Evolutionary conservation across 2,888 invertebrate species (phyloP), one percentile per base, ranked within the genome.

Genomic region (Heliconius hortense): DNA sequence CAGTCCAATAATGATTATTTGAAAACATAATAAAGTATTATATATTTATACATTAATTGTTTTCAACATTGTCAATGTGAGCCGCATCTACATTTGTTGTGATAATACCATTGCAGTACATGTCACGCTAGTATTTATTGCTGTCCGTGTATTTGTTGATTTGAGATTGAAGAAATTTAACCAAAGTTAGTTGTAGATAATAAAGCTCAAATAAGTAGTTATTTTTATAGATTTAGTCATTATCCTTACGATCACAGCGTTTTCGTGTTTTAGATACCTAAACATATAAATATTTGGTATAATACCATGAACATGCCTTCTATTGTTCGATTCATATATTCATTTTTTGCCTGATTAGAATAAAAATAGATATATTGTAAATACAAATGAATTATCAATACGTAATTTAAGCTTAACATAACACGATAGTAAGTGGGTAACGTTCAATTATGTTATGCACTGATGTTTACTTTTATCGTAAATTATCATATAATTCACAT

Each of bases 241-340:
- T 66, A 43, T 43, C 43, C 59, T 59, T 39, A 78, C 60, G 4
- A 72, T 68, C 68, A 73, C 72, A 26, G 62, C 68, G 68, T 72
- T 78, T 76, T 70, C 67, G 67, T 72, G 21, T 73, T 68, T 73
- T 68, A 60, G 62, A 69, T 70, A 64, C 59, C 35, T 71, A 71
- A 8, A 59, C 31, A 48, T 69, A 48, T 48, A 72, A 73, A 64
- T 77, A 63, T 39, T 75, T 74, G 66, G 66, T 71, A 69, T 74
- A 56, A 79, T 85, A 88, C 92, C 91, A 88, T 86, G 90, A 91
- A 91, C 89, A 91, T 92, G 92, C 91, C 91, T 91, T 92, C 86
- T 87, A 85, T 82, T 74, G 69, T 70, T 73, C 82, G 82, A 88
- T 80, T 76, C 48, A 73, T 83, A 83, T 83, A 81, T 84, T 75